Conservation (phyloP, 2,888 invertebrate genomes). For the Caenorhabditis sp. region DNA sequence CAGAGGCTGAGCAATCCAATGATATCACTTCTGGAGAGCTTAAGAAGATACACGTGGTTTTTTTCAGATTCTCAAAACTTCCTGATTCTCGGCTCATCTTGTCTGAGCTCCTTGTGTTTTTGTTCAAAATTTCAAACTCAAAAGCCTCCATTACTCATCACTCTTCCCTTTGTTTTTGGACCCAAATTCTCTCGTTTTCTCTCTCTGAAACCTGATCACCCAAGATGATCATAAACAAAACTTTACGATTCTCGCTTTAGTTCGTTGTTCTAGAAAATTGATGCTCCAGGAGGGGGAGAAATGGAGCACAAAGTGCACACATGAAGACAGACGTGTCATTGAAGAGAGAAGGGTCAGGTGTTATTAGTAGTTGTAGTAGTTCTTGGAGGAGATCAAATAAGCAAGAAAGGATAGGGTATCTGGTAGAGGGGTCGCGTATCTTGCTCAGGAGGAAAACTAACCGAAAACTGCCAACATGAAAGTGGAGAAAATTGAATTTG, state of each 20-base stretch:
- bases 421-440: too few relatives aligned
- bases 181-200: not conserved
- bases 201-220: not conserved
- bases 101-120: not conserved
- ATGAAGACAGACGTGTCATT: too few relatives aligned
- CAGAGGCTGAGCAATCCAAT: too few relatives aligned
- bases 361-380: conserved; percentile 36
- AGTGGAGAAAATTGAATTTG: too few relatives aligned
- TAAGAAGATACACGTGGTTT: too few relatives aligned
- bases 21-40: too few relatives aligned
- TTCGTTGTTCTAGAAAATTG: not conserved
- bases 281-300: not conserved
- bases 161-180: not conserved
- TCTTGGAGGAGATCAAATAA: not conserved
- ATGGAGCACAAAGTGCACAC: conserved; percentile 13
- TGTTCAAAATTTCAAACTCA: not conserved
- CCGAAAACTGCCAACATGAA: not conserved
- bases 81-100: too few relatives aligned
- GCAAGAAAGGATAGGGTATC: too few relatives aligned
- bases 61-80: too few relatives aligned
- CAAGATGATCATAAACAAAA: not conserved
- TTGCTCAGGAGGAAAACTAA: not conserved
- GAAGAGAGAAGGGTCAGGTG: conserved; percentile 14
- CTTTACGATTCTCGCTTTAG: not conserved
- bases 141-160: too few relatives aligned